Percentiles rank a stretch among this genome's conserved stretches.
Conservation (phyloP, 2,113 vertebrate species). For the Pelecanoides urinatrix region DNA sequence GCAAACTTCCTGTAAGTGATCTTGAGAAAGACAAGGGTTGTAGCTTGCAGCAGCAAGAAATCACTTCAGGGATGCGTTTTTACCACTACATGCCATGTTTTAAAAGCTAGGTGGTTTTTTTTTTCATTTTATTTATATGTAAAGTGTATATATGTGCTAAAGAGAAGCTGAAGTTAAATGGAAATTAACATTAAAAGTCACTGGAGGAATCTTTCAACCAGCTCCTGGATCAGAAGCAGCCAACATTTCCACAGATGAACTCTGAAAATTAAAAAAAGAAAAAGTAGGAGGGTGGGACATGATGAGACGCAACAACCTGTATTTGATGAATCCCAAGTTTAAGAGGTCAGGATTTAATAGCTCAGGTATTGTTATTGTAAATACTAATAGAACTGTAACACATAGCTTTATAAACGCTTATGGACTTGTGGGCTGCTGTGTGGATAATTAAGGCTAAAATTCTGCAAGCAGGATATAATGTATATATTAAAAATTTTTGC, state of each 20-base stretch:
- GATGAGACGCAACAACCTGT: neutral
- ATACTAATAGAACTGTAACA: neutral
- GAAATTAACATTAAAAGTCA: neutral
- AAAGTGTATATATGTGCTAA: neutral
- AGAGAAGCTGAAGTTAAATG: neutral
- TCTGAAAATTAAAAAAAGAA: neutral
- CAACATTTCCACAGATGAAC: neutral
- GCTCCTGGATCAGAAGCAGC: neutral
- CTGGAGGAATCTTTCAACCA: neutral
- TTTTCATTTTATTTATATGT: neutral
- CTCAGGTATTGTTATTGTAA: neutral
- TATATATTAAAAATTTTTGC: neutral
- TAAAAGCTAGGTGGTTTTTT: neutral
- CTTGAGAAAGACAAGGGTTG: neutral
- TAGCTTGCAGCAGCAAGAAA: neutral
- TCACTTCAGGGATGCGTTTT: neutral
- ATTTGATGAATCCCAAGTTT: neutral
- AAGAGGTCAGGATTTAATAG: neutral
- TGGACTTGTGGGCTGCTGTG: neutral
- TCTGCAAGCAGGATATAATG: neutral
- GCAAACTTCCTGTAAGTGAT: neutral
- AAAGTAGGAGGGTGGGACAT: rapidly evolving
- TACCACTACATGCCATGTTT: neutral
- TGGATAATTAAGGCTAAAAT: neutral
- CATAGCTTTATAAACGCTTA: neutral